These are phyloP conservation scores for Tinamus guttatus DNA, from an alignment of 2,113 vertebrate genomes.

Conservation along the genomic window DNA sequence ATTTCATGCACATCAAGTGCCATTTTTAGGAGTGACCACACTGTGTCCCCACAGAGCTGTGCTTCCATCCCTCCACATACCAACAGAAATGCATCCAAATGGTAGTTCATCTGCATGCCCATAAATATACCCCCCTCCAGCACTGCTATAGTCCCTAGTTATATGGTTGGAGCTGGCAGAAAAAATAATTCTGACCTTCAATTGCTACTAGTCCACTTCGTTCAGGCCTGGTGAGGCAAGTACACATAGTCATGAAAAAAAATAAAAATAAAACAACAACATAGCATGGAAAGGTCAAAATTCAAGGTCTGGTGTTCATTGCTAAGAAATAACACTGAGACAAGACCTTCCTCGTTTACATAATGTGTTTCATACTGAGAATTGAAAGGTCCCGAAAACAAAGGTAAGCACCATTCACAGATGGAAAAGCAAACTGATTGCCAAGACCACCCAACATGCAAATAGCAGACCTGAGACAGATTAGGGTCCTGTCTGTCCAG, in stretches of 20 bases:
- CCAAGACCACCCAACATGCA: background rate
- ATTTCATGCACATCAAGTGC: background rate
- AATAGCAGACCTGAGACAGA: background rate
- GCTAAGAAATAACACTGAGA: background rate
- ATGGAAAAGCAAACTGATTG: fast-evolving
- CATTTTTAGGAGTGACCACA: conserved; percentile 50
- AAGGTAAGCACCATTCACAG: background rate
- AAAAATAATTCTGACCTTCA: background rate
- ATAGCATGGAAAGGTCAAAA: conserved; percentile 7
- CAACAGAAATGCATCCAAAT: background rate
- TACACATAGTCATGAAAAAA: background rate
- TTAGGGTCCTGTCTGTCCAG: background rate
- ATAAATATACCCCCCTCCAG: background rate
- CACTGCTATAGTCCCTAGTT: background rate
- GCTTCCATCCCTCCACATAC: background rate
- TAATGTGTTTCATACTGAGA: background rate
- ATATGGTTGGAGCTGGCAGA: background rate
- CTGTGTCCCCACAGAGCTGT: conserved; percentile 69
- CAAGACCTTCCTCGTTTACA: background rate
- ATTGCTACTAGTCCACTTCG: background rate
- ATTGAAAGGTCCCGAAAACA: background rate
- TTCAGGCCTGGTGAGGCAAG: background rate
- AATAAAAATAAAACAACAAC: background rate
- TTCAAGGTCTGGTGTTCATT: conserved; percentile 15
- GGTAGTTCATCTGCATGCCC: background rate